These are phyloP conservation scores for Glossophaga mutica DNA, from an alignment of 2,797 vertebrate genomes.

Conservation along the genomic window DNA sequence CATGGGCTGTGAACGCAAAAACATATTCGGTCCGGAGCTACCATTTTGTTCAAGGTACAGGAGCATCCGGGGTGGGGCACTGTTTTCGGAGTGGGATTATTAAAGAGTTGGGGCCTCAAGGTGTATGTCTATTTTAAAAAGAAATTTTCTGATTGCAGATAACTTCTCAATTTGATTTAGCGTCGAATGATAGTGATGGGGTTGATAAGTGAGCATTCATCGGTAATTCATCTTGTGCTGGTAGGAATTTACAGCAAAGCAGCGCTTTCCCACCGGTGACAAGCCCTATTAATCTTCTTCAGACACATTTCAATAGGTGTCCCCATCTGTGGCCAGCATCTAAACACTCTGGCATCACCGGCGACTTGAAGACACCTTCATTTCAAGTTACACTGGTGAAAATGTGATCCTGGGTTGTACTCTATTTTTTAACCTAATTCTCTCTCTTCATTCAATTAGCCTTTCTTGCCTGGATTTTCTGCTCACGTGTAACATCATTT, in stretches of 20 bases:
- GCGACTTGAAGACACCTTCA: slow-evolving; percentile 84
- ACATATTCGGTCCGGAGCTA: slow-evolving; percentile 58
- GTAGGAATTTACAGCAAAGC: slow-evolving; percentile 90
- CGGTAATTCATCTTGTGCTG: slow-evolving; percentile 90
- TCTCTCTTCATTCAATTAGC: slow-evolving; percentile 84
- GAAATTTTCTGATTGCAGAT: slow-evolving; percentile 88
- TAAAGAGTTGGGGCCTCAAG: slow-evolving; percentile 81
- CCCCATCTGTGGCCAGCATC: slow-evolving; percentile 88
- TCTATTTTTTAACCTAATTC: slow-evolving; percentile 85
- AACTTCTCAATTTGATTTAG: slow-evolving; percentile 89
- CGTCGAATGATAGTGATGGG: slow-evolving; percentile 88
- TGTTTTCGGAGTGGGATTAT: slow-evolving; percentile 76
- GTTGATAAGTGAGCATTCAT: slow-evolving; percentile 89
- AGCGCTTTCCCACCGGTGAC: slow-evolving; percentile 89
- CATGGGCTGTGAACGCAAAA: slow-evolving; percentile 67
- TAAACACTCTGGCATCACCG: slow-evolving; percentile 83
- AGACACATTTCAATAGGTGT: slow-evolving; percentile 92
- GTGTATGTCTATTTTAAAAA: slow-evolving; percentile 83
- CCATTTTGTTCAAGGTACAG: slow-evolving; percentile 38
- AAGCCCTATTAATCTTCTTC: slow-evolving; percentile 92
- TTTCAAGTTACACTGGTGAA: slow-evolving; percentile 82
- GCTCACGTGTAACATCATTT: slow-evolving; percentile 75
- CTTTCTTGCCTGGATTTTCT: slow-evolving; percentile 81
- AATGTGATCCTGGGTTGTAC: slow-evolving; percentile 81
- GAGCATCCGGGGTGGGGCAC: slow-evolving; percentile 10